These are phyloP conservation scores for Arctia plantaginis DNA, from an alignment of 2,888 invertebrate species.

Conservation along the genomic window DNA sequence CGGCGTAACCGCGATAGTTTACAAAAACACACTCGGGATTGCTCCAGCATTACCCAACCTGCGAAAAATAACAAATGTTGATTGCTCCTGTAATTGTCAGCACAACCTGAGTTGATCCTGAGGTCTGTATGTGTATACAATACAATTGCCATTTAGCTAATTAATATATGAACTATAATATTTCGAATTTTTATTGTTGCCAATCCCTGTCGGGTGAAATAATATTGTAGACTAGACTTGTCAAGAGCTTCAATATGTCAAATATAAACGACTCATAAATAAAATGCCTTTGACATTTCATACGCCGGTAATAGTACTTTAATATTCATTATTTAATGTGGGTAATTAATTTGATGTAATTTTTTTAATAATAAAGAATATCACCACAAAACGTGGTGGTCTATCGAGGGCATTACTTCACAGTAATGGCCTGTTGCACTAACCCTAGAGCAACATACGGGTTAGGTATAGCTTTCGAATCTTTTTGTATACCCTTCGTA, in stretches of 20 bases:
- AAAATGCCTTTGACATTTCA: too few relatives aligned
- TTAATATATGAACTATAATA: neutral
- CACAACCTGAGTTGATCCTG: neutral
- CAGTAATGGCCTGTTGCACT: too few relatives aligned
- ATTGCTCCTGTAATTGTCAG: neutral
- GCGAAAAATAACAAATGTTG: too few relatives aligned
- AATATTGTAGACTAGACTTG: too few relatives aligned
- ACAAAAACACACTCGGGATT: neutral
- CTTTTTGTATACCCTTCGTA: neutral
- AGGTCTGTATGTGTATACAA: neutral
- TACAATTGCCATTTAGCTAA: neutral
- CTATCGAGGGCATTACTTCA: neutral
- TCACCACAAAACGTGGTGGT: neutral
- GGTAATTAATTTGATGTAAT: neutral
- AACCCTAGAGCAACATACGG: neutral
- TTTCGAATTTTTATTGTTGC: neutral
- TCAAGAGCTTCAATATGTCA: too few relatives aligned
- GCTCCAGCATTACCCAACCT: neutral
- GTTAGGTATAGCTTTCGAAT: neutral
- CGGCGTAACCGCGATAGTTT: too few relatives aligned
- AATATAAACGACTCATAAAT: too few relatives aligned
- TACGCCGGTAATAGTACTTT: neutral
- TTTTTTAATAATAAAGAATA: neutral
- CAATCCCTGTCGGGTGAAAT: neutral
- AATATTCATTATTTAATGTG: neutral